Evolutionary conservation across 2,113 vertebrate species (phyloP).

Genomic region (Alligator mississippiensis): DNA sequence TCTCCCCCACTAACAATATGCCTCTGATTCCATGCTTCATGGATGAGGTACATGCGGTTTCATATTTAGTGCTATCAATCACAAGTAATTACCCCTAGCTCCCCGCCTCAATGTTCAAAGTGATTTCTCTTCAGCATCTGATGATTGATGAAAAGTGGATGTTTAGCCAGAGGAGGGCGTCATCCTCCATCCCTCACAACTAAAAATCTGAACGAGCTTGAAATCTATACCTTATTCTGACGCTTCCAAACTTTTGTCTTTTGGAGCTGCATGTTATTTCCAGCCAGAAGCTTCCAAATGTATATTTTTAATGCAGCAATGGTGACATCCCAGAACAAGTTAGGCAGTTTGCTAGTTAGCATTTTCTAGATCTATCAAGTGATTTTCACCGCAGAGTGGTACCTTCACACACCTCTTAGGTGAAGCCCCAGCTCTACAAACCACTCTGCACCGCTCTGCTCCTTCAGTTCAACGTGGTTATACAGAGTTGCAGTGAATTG

Average conservation of each 20-base stretch:
- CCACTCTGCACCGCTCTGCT: fast-evolving
- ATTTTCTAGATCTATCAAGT: neutral
- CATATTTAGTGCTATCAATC: conserved; percentile 86
- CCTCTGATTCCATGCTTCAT: conserved; percentile 76
- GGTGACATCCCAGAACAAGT: neutral
- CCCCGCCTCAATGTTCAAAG: conserved; percentile 79
- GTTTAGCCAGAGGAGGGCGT: conserved; percentile 74
- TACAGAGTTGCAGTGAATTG: no score
- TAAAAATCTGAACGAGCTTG: neutral
- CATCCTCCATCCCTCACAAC: conserved; percentile 65
- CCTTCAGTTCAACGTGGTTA: no score
- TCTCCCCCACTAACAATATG: conserved; percentile 80
- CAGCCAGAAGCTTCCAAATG: neutral
- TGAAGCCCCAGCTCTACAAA: fast-evolving
- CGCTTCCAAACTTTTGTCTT: conserved; percentile 25
- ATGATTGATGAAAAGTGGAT: conserved; percentile 54
- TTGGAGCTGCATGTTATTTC: neutral
- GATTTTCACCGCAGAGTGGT: no score
- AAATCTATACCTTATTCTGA: neutral
- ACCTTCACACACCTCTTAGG: neutral
- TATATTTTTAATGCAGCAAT: neutral
- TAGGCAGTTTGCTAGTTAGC: fast-evolving
- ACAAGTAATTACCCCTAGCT: conserved; percentile 82
- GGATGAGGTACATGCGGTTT: conserved; percentile 79
- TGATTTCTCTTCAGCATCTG: conserved; percentile 62